Conservation (phyloP, 2,797 vertebrate species). For the Thunnus albacares region DNA sequence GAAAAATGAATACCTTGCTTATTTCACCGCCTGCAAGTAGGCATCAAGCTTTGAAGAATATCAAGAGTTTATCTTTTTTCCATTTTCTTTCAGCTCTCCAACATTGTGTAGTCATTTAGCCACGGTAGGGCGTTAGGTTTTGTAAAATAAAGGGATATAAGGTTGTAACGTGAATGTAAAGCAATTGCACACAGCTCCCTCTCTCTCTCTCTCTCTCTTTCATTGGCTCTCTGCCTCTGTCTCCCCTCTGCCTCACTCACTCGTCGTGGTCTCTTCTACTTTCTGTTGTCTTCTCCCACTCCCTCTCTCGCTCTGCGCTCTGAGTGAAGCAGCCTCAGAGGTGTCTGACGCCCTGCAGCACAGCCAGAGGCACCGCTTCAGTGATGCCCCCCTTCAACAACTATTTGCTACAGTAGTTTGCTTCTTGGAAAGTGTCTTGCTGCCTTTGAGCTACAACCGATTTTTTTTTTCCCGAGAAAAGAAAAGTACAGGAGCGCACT, state of each 20-base stretch:
- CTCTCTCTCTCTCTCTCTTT: slow-evolving; percentile 40
- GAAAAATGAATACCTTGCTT: no score
- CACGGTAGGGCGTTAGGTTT: no score
- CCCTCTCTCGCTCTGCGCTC: slow-evolving; percentile 10
- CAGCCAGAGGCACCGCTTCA: slow-evolving; percentile 56
- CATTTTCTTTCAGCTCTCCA: no score
- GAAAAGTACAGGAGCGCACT: slow-evolving; percentile 11
- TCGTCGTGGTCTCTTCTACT: slow-evolving; percentile 59
- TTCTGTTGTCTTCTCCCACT: slow-evolving; percentile 52
- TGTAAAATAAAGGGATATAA: slow-evolving; percentile 28
- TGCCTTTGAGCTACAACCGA: neutral
- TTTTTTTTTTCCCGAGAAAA: neutral
- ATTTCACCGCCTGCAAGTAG: no score
- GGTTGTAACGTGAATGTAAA: slow-evolving; percentile 52
- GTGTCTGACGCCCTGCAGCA: slow-evolving; percentile 51
- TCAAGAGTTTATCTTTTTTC: no score
- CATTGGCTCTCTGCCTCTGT: slow-evolving; percentile 57
- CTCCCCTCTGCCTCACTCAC: slow-evolving; percentile 50
- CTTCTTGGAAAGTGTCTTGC: slow-evolving; percentile 25
- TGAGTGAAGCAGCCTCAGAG: slow-evolving; percentile 54
- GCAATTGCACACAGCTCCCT: slow-evolving; percentile 31
- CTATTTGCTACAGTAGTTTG: slow-evolving; percentile 27
- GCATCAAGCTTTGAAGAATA: no score
- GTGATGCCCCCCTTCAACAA: slow-evolving; percentile 32
- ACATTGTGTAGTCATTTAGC: no score